phyloP scores from a whole-genome alignment of 2,888 invertebrate genomes.

The Megalurothrips usitatus region DNA sequence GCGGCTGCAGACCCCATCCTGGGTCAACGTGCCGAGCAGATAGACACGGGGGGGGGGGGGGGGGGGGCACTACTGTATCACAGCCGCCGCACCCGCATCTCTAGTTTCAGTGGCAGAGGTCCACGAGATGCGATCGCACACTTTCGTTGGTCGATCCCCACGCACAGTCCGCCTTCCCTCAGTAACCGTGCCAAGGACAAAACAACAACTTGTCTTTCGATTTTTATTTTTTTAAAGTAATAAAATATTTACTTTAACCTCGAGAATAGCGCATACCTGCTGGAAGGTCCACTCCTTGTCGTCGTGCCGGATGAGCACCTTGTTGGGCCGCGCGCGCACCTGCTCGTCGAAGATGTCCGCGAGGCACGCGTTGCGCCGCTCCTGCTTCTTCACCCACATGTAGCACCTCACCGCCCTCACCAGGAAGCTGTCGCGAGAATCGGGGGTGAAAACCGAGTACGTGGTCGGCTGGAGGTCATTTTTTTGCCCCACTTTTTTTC shows the following conservation, averaged over 20 bases:
- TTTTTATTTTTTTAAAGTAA: too few species aligned
- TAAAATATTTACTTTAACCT: too few species aligned
- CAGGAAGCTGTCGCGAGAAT: neutral
- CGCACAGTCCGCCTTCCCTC: too few species aligned
- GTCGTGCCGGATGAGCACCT: conserved; percentile 49
- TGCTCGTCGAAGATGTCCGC: conserved; percentile 46
- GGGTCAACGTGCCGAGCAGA: neutral
- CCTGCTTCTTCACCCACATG: conserved; percentile 57
- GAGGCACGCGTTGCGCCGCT: conserved; percentile 59
- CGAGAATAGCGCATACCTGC: conserved; percentile 43
- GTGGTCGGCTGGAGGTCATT: neutral
- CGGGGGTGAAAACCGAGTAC: neutral
- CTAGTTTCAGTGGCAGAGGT: too few species aligned
- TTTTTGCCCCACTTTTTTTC: neutral
- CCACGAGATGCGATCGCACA: too few species aligned
- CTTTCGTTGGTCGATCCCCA: too few species aligned
- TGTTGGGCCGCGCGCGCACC: conserved; percentile 46
- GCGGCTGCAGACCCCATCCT: neutral
- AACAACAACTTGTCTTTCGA: too few species aligned
- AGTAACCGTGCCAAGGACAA: too few species aligned
- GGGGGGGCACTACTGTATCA: too few species aligned
- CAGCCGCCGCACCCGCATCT: too few species aligned
- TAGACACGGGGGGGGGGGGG: too few species aligned
- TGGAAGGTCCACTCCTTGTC: conserved; percentile 50
- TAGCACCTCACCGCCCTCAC: neutral